phyloP scores from a whole-genome alignment of 2,113 vertebrate genomes.

The Myotis davidii region DNA sequence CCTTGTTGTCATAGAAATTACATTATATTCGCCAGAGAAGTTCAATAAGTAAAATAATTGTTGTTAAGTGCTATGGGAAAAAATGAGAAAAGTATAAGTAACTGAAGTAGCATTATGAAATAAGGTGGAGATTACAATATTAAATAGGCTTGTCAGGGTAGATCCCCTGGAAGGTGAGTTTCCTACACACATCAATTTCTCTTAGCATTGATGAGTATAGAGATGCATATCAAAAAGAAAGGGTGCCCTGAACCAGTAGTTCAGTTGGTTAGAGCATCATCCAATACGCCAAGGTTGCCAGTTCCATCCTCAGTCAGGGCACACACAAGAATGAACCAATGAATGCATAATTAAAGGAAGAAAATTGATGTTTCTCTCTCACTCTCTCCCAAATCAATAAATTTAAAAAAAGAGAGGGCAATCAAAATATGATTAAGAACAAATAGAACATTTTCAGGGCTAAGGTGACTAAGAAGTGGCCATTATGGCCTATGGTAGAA shows the following conservation, averaged over 20 bases:
- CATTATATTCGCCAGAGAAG: not conserved
- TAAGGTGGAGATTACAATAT: not conserved
- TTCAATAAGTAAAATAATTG: not conserved
- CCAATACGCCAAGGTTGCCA: too few relatives aligned
- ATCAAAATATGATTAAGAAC: not conserved
- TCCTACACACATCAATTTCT: not conserved
- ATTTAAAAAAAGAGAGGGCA: not conserved
- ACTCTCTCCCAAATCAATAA: too few relatives aligned
- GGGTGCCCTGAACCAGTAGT: too few relatives aligned
- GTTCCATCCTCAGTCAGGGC: too few relatives aligned
- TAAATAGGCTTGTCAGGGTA: not conserved
- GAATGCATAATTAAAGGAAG: too few relatives aligned
- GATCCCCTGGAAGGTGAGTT: not conserved
- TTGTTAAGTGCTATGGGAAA: not conserved
- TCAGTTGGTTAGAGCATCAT: too few relatives aligned
- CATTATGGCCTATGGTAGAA: not conserved
- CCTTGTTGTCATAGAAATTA: not conserved
- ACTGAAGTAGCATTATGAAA: not conserved
- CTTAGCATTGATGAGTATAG: not conserved
- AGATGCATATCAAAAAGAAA: not conserved
- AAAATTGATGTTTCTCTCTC: too few relatives aligned
- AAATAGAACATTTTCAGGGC: not conserved
- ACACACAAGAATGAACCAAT: too few relatives aligned
- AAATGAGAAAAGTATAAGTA: not conserved
- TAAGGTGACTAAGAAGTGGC: not conserved